Percentiles rank a stretch among this genome's conserved stretches.
Evolutionary conservation across 2,888 invertebrate genomes (phyloP).

Genomic region (Gonocerus acuteangulatus): DNA sequence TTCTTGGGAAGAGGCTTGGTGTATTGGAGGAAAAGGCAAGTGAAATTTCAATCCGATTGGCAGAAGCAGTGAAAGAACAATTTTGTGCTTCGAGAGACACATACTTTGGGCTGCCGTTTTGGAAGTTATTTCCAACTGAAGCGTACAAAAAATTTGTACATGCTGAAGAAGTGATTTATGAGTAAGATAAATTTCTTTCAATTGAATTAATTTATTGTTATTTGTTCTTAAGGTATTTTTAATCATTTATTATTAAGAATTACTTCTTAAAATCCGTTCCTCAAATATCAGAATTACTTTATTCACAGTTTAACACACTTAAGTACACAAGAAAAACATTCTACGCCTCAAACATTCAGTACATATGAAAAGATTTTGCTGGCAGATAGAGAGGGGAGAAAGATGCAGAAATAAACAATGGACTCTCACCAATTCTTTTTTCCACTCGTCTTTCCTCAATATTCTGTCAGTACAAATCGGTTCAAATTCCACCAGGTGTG

Average conservation of each 20-base stretch:
- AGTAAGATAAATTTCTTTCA: slow-evolving; percentile 49
- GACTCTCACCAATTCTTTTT: no score
- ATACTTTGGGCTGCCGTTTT: slow-evolving; percentile 70
- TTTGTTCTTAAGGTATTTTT: neutral
- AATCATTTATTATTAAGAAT: neutral
- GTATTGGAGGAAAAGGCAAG: slow-evolving; percentile 53
- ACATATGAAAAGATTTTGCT: no score
- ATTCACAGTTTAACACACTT: no score
- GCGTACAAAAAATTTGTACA: slow-evolving; percentile 61
- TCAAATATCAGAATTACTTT: no score
- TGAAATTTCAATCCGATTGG: slow-evolving; percentile 55
- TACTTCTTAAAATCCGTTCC: no score
- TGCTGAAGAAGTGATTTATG: slow-evolving; percentile 73
- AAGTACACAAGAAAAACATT: no score
- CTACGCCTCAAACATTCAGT: no score
- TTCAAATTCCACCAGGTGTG: no score
- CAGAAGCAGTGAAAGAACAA: slow-evolving; percentile 61
- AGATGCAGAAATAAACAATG: no score
- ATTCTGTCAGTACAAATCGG: no score
- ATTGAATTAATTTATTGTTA: slow-evolving; percentile 7
- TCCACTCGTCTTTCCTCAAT: no score
- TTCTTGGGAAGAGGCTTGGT: slow-evolving; percentile 70
- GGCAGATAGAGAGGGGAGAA: no score
- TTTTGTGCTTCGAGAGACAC: slow-evolving; percentile 73
- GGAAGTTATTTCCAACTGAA: slow-evolving; percentile 69